phyloP scores from a whole-genome alignment of 2,113 vertebrate genomes.

The Deroptyus accipitrinus region DNA sequence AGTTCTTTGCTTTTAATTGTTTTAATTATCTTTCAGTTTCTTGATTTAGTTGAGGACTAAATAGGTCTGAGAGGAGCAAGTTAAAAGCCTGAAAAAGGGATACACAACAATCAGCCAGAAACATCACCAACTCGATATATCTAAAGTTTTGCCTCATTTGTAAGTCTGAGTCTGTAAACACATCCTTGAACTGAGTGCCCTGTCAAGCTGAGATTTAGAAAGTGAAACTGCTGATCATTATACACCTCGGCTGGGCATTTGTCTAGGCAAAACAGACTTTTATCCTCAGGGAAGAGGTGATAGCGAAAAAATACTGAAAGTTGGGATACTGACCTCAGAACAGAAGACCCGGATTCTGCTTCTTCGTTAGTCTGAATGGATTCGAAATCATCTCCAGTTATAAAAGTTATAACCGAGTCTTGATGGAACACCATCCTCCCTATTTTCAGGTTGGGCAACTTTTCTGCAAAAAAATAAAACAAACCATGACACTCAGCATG shows the following conservation, averaged over 20 bases:
- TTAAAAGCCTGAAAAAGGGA: background rate
- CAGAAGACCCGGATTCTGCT: background rate
- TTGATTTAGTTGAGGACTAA: background rate
- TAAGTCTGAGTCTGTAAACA: background rate
- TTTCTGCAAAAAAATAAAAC: background rate
- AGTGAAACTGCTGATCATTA: background rate
- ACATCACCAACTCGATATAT: rapidly evolving
- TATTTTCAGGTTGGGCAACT: background rate
- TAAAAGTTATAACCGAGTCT: background rate
- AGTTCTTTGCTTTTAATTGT: background rate
- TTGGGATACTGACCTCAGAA: background rate
- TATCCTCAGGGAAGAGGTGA: background rate
- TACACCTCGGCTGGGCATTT: background rate
- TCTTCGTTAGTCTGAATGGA: background rate
- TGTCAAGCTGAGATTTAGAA: background rate
- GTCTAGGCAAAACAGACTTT: background rate
- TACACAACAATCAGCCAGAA: background rate
- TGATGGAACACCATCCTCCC: background rate
- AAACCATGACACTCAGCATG: background rate
- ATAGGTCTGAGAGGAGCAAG: background rate
- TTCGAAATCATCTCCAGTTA: background rate
- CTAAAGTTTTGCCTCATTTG: background rate
- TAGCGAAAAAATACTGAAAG: background rate
- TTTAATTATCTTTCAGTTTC: background rate
- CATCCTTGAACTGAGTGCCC: background rate